Evolutionary conservation across 2,888 invertebrate genomes (phyloP).

Genomic region (Mimumesa dahlbomi): DNA sequence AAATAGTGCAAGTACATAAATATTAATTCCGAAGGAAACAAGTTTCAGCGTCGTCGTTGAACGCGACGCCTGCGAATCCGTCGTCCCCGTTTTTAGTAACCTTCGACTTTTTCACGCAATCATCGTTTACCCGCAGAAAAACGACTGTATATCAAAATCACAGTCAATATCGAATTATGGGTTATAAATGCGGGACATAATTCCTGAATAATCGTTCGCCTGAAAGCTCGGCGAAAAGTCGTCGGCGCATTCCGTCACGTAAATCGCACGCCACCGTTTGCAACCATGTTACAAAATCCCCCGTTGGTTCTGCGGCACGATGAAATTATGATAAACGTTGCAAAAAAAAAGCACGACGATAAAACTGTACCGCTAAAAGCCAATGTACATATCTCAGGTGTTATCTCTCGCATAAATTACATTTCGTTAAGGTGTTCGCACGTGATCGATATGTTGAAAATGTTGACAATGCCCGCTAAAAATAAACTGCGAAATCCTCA

Average conservation of each 20-base stretch:
- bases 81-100: background rate
- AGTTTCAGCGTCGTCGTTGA: background rate
- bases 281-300: background rate
- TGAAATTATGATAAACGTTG: too few relatives aligned
- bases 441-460: too few relatives aligned
- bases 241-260: background rate
- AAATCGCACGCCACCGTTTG: background rate
- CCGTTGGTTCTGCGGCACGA: too few relatives aligned
- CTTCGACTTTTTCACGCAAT: constrained; percentile 3
- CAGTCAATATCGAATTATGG: constrained; percentile 15
- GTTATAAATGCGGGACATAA: background rate
- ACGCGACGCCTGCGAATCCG: background rate
- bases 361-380: too few relatives aligned
- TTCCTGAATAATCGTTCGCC: constrained; percentile 1
- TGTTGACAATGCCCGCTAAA: too few relatives aligned
- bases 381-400: too few relatives aligned
- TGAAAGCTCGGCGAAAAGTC: background rate
- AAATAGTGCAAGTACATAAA: constrained; percentile 9
- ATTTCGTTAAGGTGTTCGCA: too few relatives aligned
- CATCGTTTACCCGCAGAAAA: background rate
- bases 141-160: background rate
- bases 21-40: constrained; percentile 8
- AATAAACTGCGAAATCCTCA: too few relatives aligned
- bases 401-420: too few relatives aligned
- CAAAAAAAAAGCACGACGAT: too few relatives aligned